A percentile compares a stretch with the other conserved stretches of the same genome.
phyloP scores from a whole-genome alignment of 53 echinoderm and acorn worm species.

The Henricia sp. region DNA sequence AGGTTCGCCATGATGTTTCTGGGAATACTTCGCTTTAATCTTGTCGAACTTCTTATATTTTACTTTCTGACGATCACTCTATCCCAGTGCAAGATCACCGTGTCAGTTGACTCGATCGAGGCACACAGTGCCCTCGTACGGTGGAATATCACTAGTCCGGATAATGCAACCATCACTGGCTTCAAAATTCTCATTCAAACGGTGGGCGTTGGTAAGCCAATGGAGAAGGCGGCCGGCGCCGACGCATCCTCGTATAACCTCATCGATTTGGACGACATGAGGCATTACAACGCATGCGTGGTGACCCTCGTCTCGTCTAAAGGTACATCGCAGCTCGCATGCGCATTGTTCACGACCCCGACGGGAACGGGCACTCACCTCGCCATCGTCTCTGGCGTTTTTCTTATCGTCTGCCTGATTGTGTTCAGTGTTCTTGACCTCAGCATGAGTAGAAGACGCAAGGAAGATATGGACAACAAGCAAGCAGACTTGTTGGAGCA shows the following conservation, averaged over 20 bases:
- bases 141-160: not conserved
- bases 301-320: not conserved
- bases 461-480: not conserved
- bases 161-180: not conserved
- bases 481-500: slow-evolving; percentile 9
- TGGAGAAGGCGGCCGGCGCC: not conserved
- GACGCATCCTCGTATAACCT: not conserved
- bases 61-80: not conserved
- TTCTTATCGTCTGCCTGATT: slow-evolving; percentile 35
- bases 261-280: slow-evolving; percentile 21
- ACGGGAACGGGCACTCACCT: not conserved
- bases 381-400: slow-evolving; percentile 35
- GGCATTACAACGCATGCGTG: slow-evolving; percentile 43
- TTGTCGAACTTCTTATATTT: not conserved
- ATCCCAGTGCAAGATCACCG: not conserved
- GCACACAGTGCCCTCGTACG: slow-evolving; percentile 29
- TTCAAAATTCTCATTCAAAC: not conserved
- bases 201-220: not conserved
- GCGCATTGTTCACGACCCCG: slow-evolving; percentile 15
- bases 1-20: slow-evolving; percentile 9
- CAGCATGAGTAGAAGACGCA: not conserved
- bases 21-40: not conserved
- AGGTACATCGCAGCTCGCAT: not conserved
- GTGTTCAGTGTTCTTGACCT: slow-evolving; percentile 39
- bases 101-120: not conserved